phyloP scores from a whole-genome alignment of 2,113 vertebrate genomes.

The Ciconia stormi region DNA sequence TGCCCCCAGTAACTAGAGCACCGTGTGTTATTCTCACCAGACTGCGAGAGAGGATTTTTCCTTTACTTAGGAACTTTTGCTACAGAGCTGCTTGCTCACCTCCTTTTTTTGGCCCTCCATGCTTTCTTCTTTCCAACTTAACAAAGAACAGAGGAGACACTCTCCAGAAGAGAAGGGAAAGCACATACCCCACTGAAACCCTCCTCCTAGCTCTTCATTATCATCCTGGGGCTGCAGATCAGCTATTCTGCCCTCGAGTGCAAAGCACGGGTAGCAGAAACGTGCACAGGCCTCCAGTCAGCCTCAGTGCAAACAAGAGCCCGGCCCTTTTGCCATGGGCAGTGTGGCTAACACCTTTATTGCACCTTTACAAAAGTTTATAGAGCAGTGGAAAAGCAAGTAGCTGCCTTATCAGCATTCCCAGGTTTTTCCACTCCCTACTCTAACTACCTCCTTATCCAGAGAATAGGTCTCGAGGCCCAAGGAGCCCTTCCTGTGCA shows the following conservation, averaged over 20 bases:
- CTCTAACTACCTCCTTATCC: neutral
- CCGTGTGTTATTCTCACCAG: constrained; percentile 41
- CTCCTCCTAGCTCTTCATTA: neutral
- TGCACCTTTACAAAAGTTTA: neutral
- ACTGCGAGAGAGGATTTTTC: constrained; percentile 12
- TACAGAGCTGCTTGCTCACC: neutral
- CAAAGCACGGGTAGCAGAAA: neutral
- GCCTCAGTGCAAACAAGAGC: neutral
- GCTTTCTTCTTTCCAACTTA: neutral
- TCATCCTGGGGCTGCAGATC: neutral
- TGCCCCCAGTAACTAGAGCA: constrained; percentile 52
- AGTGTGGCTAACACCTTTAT: neutral
- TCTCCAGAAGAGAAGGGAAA: neutral
- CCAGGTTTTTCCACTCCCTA: neutral
- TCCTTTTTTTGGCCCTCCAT: neutral
- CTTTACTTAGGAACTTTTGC: constrained; percentile 8
- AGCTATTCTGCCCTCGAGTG: neutral
- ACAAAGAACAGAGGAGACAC: neutral
- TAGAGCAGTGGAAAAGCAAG: neutral
- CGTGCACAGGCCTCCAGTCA: neutral
- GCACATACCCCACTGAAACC: neutral
- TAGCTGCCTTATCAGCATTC: neutral
- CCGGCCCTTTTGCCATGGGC: rapidly evolving
- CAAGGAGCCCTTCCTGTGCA: neutral
- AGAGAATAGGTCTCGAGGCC: neutral